Conservation (phyloP, 1,140 invertebrate species). For the Phymastichus coffea region DNA sequence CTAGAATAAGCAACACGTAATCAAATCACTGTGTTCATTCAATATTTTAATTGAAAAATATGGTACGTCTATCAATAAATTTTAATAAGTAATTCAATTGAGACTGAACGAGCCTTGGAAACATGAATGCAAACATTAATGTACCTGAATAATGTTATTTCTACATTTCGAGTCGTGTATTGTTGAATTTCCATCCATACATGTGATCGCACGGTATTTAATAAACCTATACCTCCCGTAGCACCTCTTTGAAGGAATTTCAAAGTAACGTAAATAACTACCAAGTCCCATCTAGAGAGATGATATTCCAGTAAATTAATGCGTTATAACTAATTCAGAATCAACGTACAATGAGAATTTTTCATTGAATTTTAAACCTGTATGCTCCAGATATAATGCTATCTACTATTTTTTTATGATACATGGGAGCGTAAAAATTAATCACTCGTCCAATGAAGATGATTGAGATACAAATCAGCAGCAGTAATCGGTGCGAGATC, state of each 20-base stretch:
- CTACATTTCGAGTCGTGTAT: constrained; percentile 88
- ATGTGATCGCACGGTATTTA: constrained; percentile 88
- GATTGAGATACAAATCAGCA: constrained; percentile 80
- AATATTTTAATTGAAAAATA: constrained; percentile 3
- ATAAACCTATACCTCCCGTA: constrained; percentile 85
- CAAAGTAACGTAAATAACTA: constrained; percentile 81
- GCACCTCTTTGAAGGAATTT: constrained; percentile 93
- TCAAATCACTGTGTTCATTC: constrained; percentile 27
- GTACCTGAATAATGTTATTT: constrained; percentile 64
- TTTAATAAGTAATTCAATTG: no score
- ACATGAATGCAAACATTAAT: no score
- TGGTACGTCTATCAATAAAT: no score
- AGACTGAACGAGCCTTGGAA: no score
- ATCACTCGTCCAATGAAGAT: constrained; percentile 79
- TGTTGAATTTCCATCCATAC: constrained; percentile 95
- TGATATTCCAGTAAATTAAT: constrained; percentile 9
- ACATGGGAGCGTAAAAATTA: constrained; percentile 92
- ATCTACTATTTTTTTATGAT: constrained; percentile 80
- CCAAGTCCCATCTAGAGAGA: constrained; percentile 77
- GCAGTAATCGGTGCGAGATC: constrained; percentile 73
- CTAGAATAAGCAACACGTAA: no score
- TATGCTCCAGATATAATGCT: constrained; percentile 47
- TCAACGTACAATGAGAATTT: not conserved
- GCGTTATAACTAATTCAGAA: not conserved
- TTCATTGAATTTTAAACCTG: constrained; percentile 37